Percentiles rank a stretch among this genome's conserved stretches.
Conservation (phyloP, 2,113 vertebrate genomes). For the Amphiprion percula region DNA sequence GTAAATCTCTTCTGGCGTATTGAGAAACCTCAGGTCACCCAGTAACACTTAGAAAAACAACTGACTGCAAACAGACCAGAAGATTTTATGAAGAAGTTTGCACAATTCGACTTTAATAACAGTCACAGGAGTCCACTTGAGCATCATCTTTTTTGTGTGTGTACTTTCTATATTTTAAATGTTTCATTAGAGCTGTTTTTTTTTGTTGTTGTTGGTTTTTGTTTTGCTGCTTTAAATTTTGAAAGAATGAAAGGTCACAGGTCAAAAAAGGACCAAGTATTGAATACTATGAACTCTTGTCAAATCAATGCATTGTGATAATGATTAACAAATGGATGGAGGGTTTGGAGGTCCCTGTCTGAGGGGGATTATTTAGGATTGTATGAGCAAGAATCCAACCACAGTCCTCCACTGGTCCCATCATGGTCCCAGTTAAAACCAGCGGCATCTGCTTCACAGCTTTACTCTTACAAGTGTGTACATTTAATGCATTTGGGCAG, state of each 20-base stretch:
- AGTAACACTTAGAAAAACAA: too few relatives aligned
- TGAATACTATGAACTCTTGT: not conserved
- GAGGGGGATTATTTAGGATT: constrained; percentile 6
- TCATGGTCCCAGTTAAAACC: constrained; percentile 16
- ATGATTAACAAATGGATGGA: constrained; percentile 53
- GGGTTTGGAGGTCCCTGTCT: not conserved
- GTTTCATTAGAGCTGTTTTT: not conserved
- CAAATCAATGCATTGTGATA: constrained; percentile 25
- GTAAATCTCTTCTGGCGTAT: not conserved
- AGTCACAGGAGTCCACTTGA: too few relatives aligned
- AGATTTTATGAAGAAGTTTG: too few relatives aligned
- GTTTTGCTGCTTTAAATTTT: not conserved
- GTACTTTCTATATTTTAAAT: too few relatives aligned
- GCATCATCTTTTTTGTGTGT: too few relatives aligned
- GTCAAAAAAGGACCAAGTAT: not conserved
- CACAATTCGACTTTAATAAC: too few relatives aligned
- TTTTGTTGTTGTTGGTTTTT: too few relatives aligned
- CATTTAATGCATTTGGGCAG: constrained; percentile 26
- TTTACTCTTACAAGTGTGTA: constrained; percentile 47
- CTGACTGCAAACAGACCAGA: too few relatives aligned
- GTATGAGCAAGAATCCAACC: not conserved
- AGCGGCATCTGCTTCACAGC: constrained; percentile 25
- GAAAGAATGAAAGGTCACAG: not conserved
- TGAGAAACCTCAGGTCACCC: not conserved
- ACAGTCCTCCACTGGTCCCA: not conserved